phyloP scores from a whole-genome alignment of 2,113 vertebrate genomes.

The Tenrec ecaudatus region DNA sequence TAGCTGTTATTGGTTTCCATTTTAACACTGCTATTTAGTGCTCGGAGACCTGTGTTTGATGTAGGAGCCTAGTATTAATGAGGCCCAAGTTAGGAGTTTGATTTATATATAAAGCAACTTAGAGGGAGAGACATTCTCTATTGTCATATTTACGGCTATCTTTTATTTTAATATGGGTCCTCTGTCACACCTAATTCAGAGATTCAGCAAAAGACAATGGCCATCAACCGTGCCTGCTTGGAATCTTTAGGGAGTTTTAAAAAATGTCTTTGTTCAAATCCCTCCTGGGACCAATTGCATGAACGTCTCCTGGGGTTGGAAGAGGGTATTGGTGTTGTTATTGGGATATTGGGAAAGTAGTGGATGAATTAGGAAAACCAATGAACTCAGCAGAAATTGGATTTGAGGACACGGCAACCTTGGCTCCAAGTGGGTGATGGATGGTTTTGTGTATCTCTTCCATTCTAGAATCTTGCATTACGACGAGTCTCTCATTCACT shows the following conservation, averaged over 20 bases:
- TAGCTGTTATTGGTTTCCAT: slow-evolving; percentile 59
- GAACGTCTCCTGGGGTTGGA: background rate
- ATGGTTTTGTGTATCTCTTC: background rate
- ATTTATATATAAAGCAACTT: slow-evolving; percentile 54
- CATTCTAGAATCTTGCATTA: slow-evolving; percentile 8
- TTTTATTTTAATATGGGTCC: slow-evolving; percentile 52
- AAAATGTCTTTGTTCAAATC: background rate
- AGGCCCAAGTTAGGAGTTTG: slow-evolving; percentile 24
- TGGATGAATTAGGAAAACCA: background rate
- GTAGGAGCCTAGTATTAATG: slow-evolving; percentile 35
- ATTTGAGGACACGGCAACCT: background rate
- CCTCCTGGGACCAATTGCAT: background rate
- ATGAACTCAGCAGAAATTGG: background rate
- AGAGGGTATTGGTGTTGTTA: background rate
- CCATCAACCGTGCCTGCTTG: background rate
- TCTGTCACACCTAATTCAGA: background rate
- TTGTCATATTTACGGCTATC: background rate
- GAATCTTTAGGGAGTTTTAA: slow-evolving; percentile 10
- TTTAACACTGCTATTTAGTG: slow-evolving; percentile 45
- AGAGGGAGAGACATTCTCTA: background rate
- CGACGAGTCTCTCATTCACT: background rate
- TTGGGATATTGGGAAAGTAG: background rate
- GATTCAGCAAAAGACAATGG: slow-evolving; percentile 26
- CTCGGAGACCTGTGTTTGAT: slow-evolving; percentile 43
- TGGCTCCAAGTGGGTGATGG: background rate